A percentile compares a stretch with the other conserved stretches of the same genome.
phyloP scores from a whole-genome alignment of 2,888 invertebrate genomes.

The Lithophane socia region DNA sequence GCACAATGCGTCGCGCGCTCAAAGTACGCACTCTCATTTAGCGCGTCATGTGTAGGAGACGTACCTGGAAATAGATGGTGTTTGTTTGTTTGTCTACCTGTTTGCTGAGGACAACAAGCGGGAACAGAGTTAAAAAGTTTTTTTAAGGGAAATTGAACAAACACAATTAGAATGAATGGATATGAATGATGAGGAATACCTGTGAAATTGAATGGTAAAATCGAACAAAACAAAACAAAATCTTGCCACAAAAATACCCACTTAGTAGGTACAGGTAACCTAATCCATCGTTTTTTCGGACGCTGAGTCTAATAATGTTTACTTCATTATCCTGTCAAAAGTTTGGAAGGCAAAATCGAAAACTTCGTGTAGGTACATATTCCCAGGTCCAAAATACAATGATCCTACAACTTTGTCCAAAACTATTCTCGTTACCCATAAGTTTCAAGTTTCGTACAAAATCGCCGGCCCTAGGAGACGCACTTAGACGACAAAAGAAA shows the following conservation, averaged over 20 bases:
- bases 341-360: not conserved
- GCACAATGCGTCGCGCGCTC: conserved; percentile 51
- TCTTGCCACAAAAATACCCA: too few relatives aligned
- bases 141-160: too few relatives aligned
- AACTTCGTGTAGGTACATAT: not conserved
- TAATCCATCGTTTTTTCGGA: not conserved
- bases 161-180: not conserved
- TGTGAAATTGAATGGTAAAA: not conserved
- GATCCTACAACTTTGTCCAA: conserved; percentile 20
- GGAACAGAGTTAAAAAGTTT: not conserved
- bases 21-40: conserved; percentile 51
- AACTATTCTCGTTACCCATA: conserved; percentile 12
- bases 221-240: too few relatives aligned
- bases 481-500: conserved; percentile 59
- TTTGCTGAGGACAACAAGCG: not conserved
- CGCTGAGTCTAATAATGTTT: too few relatives aligned
- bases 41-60: conserved; percentile 9
- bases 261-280: too few relatives aligned
- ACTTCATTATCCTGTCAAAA: not conserved
- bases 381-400: conserved; percentile 10
- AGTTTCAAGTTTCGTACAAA: conserved; percentile 44
- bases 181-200: not conserved
- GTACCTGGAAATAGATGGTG: conserved; percentile 4
- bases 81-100: conserved; percentile 10
- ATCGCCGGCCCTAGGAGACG: conserved; percentile 38